Percentiles rank a stretch among this genome's conserved stretches.
phyloP scores from a whole-genome alignment of 1,140 invertebrate genomes.

The Hycleus cichorii region DNA sequence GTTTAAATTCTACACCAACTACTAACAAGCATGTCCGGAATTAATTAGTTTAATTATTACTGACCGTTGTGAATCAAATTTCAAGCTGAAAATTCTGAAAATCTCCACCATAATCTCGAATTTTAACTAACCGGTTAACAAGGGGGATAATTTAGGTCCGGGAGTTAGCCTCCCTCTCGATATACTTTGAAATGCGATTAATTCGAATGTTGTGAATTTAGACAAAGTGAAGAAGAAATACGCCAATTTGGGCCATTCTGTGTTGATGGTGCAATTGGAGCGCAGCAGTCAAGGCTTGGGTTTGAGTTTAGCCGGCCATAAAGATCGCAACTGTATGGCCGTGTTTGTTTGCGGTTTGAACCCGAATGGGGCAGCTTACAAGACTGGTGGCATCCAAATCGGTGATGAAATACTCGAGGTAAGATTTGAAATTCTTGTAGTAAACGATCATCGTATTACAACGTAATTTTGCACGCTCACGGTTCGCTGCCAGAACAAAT shows the following conservation, averaged over 20 bases:
- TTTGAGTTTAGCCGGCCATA: slow-evolving; percentile 88
- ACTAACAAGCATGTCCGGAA: too few species aligned
- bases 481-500: background rate
- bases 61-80: too few species aligned
- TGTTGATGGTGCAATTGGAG: slow-evolving; percentile 67
- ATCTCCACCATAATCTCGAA: too few species aligned
- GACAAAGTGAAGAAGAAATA: slow-evolving; percentile 91
- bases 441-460: background rate
- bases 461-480: background rate
- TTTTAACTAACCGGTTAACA: too few species aligned
- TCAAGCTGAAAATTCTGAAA: too few species aligned
- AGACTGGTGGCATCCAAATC: slow-evolving; percentile 69
- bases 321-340: slow-evolving; percentile 89
- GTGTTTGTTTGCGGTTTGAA: slow-evolving; percentile 94
- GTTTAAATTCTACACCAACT: too few species aligned
- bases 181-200: too few species aligned
- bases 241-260: slow-evolving; percentile 60
- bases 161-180: too few species aligned
- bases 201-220: slow-evolving; percentile 38
- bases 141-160: too few species aligned
- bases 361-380: slow-evolving; percentile 72
- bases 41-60: too few species aligned
- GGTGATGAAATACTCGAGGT: slow-evolving; percentile 97
- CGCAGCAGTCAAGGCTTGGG: slow-evolving; percentile 61
- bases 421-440: slow-evolving; percentile 19